Evolutionary conservation across 1,140 invertebrate species (phyloP).

Genomic region (Sitodiplosis mosellana): DNA sequence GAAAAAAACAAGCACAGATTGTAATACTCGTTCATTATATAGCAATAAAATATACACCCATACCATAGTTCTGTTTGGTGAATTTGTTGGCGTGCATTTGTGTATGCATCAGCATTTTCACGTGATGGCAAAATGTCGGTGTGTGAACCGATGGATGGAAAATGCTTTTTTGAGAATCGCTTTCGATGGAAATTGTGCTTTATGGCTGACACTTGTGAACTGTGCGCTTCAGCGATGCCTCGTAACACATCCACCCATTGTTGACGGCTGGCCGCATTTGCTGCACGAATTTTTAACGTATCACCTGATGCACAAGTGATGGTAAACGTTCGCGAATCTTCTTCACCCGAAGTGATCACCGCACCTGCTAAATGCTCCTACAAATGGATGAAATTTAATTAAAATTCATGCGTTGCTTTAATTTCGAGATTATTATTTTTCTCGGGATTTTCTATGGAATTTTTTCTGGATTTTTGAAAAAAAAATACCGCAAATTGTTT

Average conservation of each 20-base stretch:
- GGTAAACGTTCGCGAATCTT: constrained; percentile 89
- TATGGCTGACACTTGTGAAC: no score
- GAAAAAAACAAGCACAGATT: neutral
- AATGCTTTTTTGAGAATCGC: no score
- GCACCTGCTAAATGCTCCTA: constrained; percentile 66
- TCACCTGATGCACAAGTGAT: constrained; percentile 83
- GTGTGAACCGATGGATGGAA: no score
- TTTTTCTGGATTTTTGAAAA: no score
- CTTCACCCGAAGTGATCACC: constrained; percentile 87
- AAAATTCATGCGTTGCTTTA: no score
- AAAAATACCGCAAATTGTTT: no score
- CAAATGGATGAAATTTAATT: no score
- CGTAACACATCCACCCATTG: constrained; percentile 87
- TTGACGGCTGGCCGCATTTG: constrained; percentile 76
- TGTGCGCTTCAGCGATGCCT: constrained; percentile 61
- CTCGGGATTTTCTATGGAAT: no score
- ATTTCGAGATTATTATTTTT: no score
- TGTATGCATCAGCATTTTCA: constrained; percentile 43
- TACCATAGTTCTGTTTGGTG: constrained; percentile 42
- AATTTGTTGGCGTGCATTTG: constrained; percentile 36
- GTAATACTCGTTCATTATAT: no score
- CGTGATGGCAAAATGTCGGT: constrained; percentile 28
- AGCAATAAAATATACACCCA: neutral
- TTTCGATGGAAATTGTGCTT: no score
- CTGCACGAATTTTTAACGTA: constrained; percentile 71